phyloP scores from a whole-genome alignment of 2,113 vertebrate species.

The Ciconia boyciana region DNA sequence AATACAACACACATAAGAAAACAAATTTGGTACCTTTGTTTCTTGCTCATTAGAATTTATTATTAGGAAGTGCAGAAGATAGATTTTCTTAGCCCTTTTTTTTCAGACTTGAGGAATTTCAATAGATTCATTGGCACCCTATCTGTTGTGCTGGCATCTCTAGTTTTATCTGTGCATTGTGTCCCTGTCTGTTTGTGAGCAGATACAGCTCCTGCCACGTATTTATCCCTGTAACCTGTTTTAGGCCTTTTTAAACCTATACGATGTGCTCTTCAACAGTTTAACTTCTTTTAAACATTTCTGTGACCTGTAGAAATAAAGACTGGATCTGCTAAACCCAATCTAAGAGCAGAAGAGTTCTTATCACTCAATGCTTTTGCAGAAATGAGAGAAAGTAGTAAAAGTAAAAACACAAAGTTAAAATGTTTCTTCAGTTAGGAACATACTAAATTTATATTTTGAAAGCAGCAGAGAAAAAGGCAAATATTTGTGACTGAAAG shows the following conservation, averaged over 20 bases:
- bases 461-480: neutral
- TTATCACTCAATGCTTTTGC: neutral
- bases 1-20: neutral
- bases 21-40: neutral
- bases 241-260: neutral
- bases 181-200: neutral
- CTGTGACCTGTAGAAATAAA: neutral
- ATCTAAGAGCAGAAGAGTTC: neutral
- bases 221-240: neutral
- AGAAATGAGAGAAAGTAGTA: neutral
- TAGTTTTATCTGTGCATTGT: neutral
- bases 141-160: neutral
- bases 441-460: neutral
- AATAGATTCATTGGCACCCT: neutral
- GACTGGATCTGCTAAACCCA: neutral
- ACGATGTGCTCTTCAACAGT: accelerated
- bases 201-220: neutral
- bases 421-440: neutral
- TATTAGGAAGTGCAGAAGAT: neutral
- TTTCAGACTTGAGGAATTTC: neutral
- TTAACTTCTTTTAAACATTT: neutral
- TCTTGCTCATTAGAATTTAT: neutral
- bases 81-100: neutral
- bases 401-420: neutral
- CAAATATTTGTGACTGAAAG: neutral